Evolutionary conservation across 2,113 vertebrate species (phyloP).

Genomic region (Psammodynastes pulverulentus): DNA sequence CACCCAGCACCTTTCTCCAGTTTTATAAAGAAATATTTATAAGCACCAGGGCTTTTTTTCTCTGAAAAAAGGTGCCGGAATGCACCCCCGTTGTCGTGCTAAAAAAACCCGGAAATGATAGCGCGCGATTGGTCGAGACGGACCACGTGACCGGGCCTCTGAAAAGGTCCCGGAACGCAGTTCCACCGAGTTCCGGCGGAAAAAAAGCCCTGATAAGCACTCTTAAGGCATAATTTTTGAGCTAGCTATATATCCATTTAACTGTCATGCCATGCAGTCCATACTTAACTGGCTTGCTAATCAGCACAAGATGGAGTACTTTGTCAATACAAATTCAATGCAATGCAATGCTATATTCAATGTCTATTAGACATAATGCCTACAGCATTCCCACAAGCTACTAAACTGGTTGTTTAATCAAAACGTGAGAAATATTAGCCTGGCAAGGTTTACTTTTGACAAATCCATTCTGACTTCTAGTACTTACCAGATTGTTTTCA

Average conservation of each 20-base stretch:
- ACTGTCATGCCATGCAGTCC: background rate
- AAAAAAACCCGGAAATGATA: too few species aligned
- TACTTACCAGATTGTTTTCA: background rate
- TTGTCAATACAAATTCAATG: background rate
- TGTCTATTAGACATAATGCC: background rate
- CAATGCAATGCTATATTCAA: background rate
- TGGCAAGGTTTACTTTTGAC: background rate
- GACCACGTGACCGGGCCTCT: too few species aligned
- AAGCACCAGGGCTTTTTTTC: too few species aligned
- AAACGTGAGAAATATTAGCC: background rate
- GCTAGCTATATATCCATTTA: background rate
- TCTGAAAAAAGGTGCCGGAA: too few species aligned
- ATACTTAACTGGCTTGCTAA: background rate
- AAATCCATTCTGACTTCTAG: background rate
- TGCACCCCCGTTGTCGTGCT: too few species aligned
- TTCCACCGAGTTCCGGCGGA: too few species aligned
- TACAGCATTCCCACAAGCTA: background rate
- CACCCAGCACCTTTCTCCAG: background rate
- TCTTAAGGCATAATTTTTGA: background rate
- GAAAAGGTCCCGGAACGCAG: too few species aligned
- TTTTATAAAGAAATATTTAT: background rate
- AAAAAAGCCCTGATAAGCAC: too few species aligned
- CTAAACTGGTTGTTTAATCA: background rate
- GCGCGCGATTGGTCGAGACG: too few species aligned
- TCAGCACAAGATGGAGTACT: background rate